Base-by-base conservation (phyloP, 2,888 invertebrate genomes). In the Caenorhabditis panamensis region DNA sequence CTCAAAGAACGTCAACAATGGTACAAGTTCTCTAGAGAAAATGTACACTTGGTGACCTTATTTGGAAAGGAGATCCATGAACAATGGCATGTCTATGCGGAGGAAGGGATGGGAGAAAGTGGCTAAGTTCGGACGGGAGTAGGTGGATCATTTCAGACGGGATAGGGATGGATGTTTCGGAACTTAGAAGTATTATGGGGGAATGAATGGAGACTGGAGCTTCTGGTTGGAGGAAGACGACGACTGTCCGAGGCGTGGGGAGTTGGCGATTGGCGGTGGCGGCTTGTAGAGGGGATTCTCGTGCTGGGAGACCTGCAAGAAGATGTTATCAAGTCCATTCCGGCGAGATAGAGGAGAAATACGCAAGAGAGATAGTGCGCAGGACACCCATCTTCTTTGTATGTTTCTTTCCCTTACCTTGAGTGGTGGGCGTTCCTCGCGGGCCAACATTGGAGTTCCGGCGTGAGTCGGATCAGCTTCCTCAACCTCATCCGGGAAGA, bases 181-280 rank as follows among this genome's bases (percentile, higher is more conserved):
- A 66, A 66, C 1, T 11, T 20, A 11, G 6, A 20, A 20, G 20
- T 49, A 56, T 96, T 96, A 97, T 92, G 97, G 97, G 88, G 97
- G 96, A 89, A 97, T 96, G 92, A 97, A 97, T 47, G 97, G 97
- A 81, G 97, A 96, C 63, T 97, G 97, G 92, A 96, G 95, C 91
- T 96, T 83, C 79, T 88, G 94, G 93, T 96, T 96, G 88, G 95
- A 95, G 82, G 96, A 95, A 6, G 68, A 62, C 13, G 69, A 68
- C 26, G 79, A 58, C 28, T 80, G 78, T 61, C 82, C 82, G 24
- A 83, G 68, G 41, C 85, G 82, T 31, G 85, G 85, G 26, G 85
- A 85, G 58, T 71, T 67, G 44, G 75, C 94, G 91, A 94, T 95
- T 84, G 96, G 95, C 6, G 95, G 96, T 18, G 96, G 96, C 22